Conservation (phyloP, 2,888 invertebrate species). For the Trachelus tabidus region DNA sequence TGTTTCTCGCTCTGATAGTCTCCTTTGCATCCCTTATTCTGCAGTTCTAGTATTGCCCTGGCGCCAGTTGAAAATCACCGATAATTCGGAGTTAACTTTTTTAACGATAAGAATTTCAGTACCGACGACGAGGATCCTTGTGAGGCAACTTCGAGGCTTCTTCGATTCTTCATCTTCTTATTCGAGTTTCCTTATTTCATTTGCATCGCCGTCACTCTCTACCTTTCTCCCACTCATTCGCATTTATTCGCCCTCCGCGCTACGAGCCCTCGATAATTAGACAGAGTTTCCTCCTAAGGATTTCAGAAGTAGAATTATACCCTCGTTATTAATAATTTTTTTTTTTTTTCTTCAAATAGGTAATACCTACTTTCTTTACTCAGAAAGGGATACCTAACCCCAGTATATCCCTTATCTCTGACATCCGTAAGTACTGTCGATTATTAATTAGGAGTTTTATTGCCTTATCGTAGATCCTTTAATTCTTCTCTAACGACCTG, state of each 20-base stretch:
- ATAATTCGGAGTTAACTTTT: neutral
- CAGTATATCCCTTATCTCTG: neutral
- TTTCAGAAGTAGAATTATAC: neutral
- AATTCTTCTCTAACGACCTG: neutral
- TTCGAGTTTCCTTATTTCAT: neutral
- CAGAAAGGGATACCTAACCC: neutral
- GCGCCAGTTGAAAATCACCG: neutral
- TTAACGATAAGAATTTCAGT: neutral
- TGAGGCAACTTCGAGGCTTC: neutral
- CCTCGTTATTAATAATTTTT: neutral
- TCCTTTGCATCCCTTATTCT: neutral
- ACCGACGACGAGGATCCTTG: neutral
- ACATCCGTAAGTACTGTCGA: neutral
- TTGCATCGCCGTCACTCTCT: slow-evolving; percentile 14
- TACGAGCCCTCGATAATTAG: neutral
- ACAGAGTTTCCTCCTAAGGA: neutral
- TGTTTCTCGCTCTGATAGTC: neutral
- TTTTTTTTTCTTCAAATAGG: neutral
- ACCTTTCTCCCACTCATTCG: slow-evolving; percentile 13
- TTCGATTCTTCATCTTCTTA: neutral
- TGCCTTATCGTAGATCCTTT: neutral
- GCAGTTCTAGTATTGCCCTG: neutral
- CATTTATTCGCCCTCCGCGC: neutral
- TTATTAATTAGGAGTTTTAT: neutral
- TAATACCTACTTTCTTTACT: neutral